phyloP scores from a whole-genome alignment of 2,888 invertebrate species.

The Thecophora atra region DNA sequence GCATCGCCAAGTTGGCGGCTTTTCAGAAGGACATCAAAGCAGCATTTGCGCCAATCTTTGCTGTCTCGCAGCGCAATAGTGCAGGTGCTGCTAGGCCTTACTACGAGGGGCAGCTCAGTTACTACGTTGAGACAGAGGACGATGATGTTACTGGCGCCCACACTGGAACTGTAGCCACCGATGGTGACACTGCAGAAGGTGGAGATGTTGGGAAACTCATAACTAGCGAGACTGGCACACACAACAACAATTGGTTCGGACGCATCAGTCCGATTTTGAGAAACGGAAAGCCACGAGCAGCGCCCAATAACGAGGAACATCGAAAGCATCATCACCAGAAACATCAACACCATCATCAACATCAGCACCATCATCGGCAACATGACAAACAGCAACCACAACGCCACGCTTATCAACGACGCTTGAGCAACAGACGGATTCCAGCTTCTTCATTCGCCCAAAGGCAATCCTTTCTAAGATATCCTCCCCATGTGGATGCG shows the following conservation, averaged over 20 bases:
- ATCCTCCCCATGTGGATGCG: not conserved
- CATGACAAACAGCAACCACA: conserved; percentile 23
- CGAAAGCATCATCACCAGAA: conserved; percentile 21
- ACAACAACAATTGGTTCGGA: conserved; percentile 56
- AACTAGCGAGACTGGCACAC: conserved; percentile 7
- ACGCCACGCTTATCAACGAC: conserved; percentile 31
- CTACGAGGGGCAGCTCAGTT: conserved; percentile 62
- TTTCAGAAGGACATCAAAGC: conserved; percentile 42
- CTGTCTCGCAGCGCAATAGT: conserved; percentile 22
- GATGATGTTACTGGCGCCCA: conserved; percentile 42
- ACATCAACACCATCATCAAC: conserved; percentile 23
- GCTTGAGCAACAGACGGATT: not conserved
- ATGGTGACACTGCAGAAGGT: not conserved
- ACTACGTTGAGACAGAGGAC: conserved; percentile 54
- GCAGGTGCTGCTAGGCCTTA: conserved; percentile 46
- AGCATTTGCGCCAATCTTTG: conserved; percentile 47
- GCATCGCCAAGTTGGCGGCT: conserved; percentile 32
- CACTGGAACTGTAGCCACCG: conserved; percentile 27
- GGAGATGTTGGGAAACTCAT: conserved; percentile 31
- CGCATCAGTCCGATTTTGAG: conserved; percentile 55
- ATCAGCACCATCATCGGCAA: conserved; percentile 35
- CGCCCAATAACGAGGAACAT: conserved; percentile 24
- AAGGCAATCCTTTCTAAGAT: not conserved
- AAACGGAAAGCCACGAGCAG: conserved; percentile 50
- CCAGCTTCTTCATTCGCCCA: not conserved